These are phyloP conservation scores for Elgaria multicarinata DNA, from an alignment of 2,113 vertebrate genomes.

Conservation along the genomic window DNA sequence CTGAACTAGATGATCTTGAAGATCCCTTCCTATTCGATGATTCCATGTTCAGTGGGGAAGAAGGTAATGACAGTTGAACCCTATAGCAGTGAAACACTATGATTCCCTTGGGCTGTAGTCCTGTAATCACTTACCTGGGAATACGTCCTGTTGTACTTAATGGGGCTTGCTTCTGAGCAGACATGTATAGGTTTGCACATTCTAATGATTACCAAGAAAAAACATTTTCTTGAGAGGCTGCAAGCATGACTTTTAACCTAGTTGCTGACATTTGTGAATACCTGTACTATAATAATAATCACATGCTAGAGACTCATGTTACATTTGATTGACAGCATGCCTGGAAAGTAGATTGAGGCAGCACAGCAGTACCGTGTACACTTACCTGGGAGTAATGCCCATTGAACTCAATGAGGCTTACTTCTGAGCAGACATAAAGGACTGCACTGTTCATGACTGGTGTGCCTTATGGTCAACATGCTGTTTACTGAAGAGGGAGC, in stretches of 20 bases:
- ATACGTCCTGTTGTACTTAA: too few species aligned
- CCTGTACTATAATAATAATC: not conserved
- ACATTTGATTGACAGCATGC: not conserved
- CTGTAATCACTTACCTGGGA: too few species aligned
- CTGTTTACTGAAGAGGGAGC: not conserved
- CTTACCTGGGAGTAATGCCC: not conserved
- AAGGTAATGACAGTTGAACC: not conserved
- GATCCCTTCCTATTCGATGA: too few species aligned
- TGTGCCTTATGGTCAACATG: not conserved
- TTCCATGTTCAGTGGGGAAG: not conserved
- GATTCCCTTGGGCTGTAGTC: not conserved
- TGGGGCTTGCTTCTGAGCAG: too few species aligned
- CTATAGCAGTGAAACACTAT: not conserved
- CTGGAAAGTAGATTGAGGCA: not conserved
- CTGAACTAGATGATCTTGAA: too few species aligned
- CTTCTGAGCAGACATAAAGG: not conserved
- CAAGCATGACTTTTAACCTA: not conserved
- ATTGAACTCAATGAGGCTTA: not conserved
- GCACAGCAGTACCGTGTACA: too few species aligned
- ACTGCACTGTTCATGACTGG: not conserved
- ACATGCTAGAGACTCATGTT: not conserved
- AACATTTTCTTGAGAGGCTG: not conserved
- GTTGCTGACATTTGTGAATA: not conserved
- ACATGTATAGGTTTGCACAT: too few species aligned
- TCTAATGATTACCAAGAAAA: not conserved